These are phyloP conservation scores for Diachasmimorpha longicaudata DNA, from an alignment of 1,140 invertebrate genomes.

Conservation along the genomic window DNA sequence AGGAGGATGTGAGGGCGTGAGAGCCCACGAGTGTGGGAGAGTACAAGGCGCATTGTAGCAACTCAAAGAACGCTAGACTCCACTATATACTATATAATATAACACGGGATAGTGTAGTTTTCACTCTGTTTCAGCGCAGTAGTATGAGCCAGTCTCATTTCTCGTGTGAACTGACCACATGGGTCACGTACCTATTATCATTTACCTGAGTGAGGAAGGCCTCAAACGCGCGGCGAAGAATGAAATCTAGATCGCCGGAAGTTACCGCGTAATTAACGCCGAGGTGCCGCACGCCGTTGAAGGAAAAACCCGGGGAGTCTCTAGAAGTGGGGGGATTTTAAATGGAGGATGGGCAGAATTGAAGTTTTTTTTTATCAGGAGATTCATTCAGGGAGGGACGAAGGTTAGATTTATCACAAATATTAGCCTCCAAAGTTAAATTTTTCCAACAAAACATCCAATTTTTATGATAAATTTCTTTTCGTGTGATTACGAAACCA, in stretches of 20 bases:
- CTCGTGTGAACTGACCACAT: slow-evolving; percentile 65
- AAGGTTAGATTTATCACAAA: too few relatives aligned
- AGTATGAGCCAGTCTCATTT: slow-evolving; percentile 50
- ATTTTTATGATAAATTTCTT: too few relatives aligned
- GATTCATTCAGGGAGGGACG: too few relatives aligned
- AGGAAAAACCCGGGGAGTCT: not conserved
- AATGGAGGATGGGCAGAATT: not conserved
- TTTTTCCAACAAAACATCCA: too few relatives aligned
- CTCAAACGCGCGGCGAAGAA: slow-evolving; percentile 44
- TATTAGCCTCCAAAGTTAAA: too few relatives aligned
- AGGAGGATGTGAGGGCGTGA: slow-evolving; percentile 64
- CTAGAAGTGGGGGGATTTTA: not conserved
- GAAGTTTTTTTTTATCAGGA: too few relatives aligned
- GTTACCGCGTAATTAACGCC: slow-evolving; percentile 61
- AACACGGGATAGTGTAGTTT: not conserved
- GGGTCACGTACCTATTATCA: slow-evolving; percentile 65
- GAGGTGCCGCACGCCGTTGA: slow-evolving; percentile 29
- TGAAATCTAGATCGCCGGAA: slow-evolving; percentile 66
- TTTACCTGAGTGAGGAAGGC: slow-evolving; percentile 47
- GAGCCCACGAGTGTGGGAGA: slow-evolving; percentile 62
- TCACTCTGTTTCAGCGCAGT: not conserved
- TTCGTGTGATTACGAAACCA: too few relatives aligned
- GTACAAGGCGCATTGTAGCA: slow-evolving; percentile 60
- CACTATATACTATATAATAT: slow-evolving; percentile 15
- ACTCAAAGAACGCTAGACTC: slow-evolving; percentile 29